These are phyloP conservation scores for Osmerus eperlanus DNA, from an alignment of 2,113 vertebrate genomes.

Conservation along the genomic window DNA sequence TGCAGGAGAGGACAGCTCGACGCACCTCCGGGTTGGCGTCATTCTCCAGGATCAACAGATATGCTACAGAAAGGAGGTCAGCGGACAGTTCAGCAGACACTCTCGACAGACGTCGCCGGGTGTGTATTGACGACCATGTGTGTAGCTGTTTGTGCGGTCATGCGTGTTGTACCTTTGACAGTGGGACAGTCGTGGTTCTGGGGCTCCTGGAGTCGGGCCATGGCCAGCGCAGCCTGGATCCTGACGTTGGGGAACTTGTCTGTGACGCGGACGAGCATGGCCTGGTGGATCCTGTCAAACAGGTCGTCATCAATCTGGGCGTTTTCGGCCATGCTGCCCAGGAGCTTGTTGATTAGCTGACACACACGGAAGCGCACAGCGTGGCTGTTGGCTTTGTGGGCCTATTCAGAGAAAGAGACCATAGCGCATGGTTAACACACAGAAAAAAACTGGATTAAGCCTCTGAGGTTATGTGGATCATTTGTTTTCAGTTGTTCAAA, in stretches of 20 bases:
- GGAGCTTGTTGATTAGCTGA: slow-evolving; percentile 90
- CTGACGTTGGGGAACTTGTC: slow-evolving; percentile 94
- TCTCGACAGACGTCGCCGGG: background rate
- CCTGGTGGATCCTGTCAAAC: slow-evolving; percentile 88
- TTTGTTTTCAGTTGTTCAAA: background rate
- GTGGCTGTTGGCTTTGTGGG: slow-evolving; percentile 82
- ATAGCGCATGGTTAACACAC: too few relatives aligned
- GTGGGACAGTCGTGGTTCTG: slow-evolving; percentile 85
- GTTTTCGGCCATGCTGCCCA: slow-evolving; percentile 90
- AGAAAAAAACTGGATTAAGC: background rate
- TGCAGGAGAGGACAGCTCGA: slow-evolving; percentile 88
- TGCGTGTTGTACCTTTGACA: slow-evolving; percentile 71
- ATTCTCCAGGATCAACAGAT: slow-evolving; percentile 83
- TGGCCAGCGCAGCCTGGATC: slow-evolving; percentile 90
- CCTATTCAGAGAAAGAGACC: slow-evolving; percentile 61
- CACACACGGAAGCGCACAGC: slow-evolving; percentile 89
- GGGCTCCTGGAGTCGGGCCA: slow-evolving; percentile 92
- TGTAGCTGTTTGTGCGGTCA: too few relatives aligned
- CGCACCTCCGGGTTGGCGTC: slow-evolving; percentile 90
- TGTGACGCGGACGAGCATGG: slow-evolving; percentile 87
- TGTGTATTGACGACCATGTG: background rate
- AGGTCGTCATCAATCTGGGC: slow-evolving; percentile 92
- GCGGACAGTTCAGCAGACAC: background rate
- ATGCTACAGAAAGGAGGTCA: slow-evolving; percentile 68
- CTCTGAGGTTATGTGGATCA: background rate